phyloP scores from a whole-genome alignment of 2,797 vertebrate genomes.

The Masticophis lateralis region DNA sequence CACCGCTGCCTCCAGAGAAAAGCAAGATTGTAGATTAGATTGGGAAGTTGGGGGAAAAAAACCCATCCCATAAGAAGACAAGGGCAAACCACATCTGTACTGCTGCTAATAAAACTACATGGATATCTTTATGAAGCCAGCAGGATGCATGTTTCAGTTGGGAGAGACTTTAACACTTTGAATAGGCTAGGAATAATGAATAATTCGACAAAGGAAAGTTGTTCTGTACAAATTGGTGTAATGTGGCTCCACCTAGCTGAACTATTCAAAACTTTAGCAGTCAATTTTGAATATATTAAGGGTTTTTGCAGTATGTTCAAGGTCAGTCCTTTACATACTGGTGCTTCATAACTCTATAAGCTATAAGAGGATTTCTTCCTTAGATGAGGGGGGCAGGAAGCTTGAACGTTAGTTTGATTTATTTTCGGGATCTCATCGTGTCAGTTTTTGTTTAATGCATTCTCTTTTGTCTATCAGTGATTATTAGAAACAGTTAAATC shows the following conservation, averaged over 20 bases:
- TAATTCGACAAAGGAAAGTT: not conserved
- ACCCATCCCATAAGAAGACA: not conserved
- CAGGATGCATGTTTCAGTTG: not conserved
- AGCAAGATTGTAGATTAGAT: not conserved
- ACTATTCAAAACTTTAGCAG: not conserved
- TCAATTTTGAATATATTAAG: not conserved
- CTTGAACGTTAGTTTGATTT: not conserved
- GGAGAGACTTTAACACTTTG: not conserved
- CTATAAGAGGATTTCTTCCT: not conserved
- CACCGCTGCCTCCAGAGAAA: not conserved
- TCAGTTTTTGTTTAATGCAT: not conserved
- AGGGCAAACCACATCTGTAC: not conserved
- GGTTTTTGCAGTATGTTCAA: not conserved
- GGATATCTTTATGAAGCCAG: not conserved
- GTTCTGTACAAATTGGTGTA: not conserved
- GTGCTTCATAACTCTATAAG: not conserved
- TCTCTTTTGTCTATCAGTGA: not conserved
- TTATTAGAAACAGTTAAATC: not conserved
- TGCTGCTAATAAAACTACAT: not conserved
- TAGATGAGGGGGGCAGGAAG: not conserved
- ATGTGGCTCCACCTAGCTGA: slow-evolving; percentile 10
- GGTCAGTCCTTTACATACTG: not conserved
- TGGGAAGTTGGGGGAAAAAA: not conserved
- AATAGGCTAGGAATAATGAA: not conserved
- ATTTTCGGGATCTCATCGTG: not conserved